Evolutionary conservation across 2,888 invertebrate genomes (phyloP).

Genomic region (Leptinotarsa juncta): DNA sequence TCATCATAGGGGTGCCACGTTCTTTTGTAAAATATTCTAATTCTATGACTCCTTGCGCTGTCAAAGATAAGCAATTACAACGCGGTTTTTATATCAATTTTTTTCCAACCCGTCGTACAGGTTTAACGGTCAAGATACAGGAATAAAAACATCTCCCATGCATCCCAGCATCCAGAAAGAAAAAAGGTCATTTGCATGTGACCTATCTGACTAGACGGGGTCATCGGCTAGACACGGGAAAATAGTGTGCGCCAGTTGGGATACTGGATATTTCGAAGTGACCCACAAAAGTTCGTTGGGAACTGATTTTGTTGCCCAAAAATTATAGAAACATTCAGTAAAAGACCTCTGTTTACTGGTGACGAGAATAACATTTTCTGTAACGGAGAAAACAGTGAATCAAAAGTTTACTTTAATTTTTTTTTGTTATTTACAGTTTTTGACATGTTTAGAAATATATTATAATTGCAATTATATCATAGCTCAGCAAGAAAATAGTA

Average conservation of each 20-base stretch:
- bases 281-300: neutral
- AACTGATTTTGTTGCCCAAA: neutral
- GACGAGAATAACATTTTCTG: no score
- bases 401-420: no score
- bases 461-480: no score
- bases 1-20: conserved; percentile 30
- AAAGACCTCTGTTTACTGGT: no score
- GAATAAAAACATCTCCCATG: conserved; percentile 33
- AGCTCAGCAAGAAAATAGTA: no score
- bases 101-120: conserved; percentile 29
- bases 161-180: conserved; percentile 31
- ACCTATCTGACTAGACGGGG: conserved; percentile 38
- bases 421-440: no score
- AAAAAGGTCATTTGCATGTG: conserved; percentile 27
- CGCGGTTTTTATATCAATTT: conserved; percentile 27
- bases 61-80: conserved; percentile 25
- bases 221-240: conserved; percentile 16
- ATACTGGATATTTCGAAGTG: neutral
- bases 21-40: conserved; percentile 34
- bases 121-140: conserved; percentile 32
- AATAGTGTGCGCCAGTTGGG: neutral
- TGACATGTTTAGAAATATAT: no score
- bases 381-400: no score
- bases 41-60: conserved; percentile 12
- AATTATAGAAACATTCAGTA: no score